phyloP scores from a whole-genome alignment of 2,113 vertebrate genomes.

The Neofelis nebulosa region DNA sequence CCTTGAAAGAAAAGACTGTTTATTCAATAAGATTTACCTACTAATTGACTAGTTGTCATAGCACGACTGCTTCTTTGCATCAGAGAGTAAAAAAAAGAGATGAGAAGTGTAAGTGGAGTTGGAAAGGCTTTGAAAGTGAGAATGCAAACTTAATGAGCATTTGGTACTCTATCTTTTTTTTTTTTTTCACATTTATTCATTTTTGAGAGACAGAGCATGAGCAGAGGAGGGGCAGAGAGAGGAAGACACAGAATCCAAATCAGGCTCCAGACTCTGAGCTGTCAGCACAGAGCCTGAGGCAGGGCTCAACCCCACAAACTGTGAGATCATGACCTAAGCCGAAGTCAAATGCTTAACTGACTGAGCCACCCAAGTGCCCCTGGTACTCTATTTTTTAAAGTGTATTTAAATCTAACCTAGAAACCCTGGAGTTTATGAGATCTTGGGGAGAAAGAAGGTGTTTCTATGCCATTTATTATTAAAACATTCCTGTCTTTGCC shows the following conservation, averaged over 20 bases:
- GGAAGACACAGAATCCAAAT: too few relatives aligned
- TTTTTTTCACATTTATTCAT: background rate
- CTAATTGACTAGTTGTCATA: background rate
- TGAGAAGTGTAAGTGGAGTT: background rate
- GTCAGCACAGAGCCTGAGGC: too few relatives aligned
- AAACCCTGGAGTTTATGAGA: background rate
- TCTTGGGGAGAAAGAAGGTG: rapidly evolving
- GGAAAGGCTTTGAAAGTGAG: slow-evolving; percentile 44
- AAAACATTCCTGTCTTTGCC: background rate
- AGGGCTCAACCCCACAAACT: too few relatives aligned
- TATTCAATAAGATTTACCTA: slow-evolving; percentile 26
- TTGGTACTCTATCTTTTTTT: slow-evolving; percentile 26
- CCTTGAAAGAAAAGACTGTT: background rate
- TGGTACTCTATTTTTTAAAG: slow-evolving; percentile 20
- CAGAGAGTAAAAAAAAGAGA: background rate
- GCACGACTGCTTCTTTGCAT: slow-evolving; percentile 36
- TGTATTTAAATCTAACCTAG: background rate
- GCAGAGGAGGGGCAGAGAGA: too few relatives aligned
- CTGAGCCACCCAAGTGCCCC: too few relatives aligned
- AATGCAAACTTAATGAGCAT: background rate
- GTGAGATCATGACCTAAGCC: too few relatives aligned
- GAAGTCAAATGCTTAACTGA: too few relatives aligned
- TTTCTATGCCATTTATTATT: background rate
- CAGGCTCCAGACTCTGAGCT: too few relatives aligned
- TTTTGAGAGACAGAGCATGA: too few relatives aligned